phyloP scores from a whole-genome alignment of 2,113 vertebrate species.

The Pteropus alecto region DNA sequence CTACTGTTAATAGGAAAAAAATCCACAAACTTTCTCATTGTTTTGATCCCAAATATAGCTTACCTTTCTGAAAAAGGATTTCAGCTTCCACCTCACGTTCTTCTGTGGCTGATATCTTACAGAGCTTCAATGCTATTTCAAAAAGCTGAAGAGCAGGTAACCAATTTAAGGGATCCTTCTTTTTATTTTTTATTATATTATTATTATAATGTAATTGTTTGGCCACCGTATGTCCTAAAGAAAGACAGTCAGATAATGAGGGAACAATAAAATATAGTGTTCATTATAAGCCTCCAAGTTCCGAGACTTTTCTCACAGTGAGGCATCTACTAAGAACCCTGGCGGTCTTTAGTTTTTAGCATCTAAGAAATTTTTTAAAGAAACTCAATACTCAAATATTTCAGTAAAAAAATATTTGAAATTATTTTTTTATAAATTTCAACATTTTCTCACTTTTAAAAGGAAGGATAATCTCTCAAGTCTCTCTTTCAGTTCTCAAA shows the following conservation, averaged over 20 bases:
- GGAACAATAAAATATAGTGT: neutral
- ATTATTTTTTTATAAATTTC: neutral
- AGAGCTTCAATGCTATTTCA: conserved; percentile 82
- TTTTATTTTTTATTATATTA: neutral
- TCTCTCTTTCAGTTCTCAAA: neutral
- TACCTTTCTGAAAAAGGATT: conserved; percentile 88
- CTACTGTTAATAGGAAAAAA: neutral
- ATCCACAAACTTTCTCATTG: neutral
- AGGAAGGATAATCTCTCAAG: neutral
- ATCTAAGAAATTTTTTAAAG: neutral
- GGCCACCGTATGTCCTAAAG: conserved; percentile 81
- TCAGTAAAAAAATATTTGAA: neutral
- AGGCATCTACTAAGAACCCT: neutral
- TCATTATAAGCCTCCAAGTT: neutral
- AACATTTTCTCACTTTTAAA: conserved; percentile 27
- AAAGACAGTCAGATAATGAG: neutral
- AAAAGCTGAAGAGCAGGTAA: conserved; percentile 76
- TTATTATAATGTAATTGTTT: conserved; percentile 61
- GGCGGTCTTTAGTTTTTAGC: neutral
- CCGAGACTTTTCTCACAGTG: neutral
- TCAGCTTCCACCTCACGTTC: conserved; percentile 85
- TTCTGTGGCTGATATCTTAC: conserved; percentile 74
- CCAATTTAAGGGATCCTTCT: conserved; percentile 68
- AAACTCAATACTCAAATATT: neutral
- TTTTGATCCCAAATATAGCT: neutral